These are phyloP conservation scores for Phyllotis vaccarum DNA, from an alignment of 2,797 vertebrate genomes.

Conservation along the genomic window DNA sequence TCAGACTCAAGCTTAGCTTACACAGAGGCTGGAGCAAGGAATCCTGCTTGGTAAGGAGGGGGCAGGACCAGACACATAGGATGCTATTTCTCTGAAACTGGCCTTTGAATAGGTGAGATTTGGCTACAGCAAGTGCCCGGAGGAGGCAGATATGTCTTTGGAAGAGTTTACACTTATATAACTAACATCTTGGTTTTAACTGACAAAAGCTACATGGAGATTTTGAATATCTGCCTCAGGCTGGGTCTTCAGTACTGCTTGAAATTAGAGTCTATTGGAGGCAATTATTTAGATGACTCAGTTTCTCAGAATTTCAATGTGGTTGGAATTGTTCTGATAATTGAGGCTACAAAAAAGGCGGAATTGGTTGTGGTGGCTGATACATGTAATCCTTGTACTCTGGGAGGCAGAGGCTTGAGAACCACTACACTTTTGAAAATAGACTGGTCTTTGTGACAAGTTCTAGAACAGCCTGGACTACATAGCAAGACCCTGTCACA, in stretches of 20 bases:
- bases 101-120: background rate
- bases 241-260: background rate
- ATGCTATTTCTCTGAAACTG: background rate
- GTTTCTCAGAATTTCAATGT: conserved; percentile 58
- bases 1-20: background rate
- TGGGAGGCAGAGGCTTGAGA: background rate
- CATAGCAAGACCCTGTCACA: background rate
- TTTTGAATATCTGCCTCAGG: background rate
- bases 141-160: background rate
- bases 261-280: conserved; percentile 68
- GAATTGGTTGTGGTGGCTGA: background rate
- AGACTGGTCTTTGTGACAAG: background rate
- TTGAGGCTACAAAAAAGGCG: conserved; percentile 2
- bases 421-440: background rate
- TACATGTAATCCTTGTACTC: background rate
- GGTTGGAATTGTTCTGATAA: conserved; percentile 44
- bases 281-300: conserved; percentile 71
- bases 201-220: background rate
- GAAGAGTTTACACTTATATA: conserved; percentile 1
- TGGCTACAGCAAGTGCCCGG: background rate
- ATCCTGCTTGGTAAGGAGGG: background rate
- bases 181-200: background rate
- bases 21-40: background rate
- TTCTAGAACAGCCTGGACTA: background rate
- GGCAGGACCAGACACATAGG: background rate